phyloP scores from a whole-genome alignment of 2,888 invertebrate species.

The Apodemia zela region DNA sequence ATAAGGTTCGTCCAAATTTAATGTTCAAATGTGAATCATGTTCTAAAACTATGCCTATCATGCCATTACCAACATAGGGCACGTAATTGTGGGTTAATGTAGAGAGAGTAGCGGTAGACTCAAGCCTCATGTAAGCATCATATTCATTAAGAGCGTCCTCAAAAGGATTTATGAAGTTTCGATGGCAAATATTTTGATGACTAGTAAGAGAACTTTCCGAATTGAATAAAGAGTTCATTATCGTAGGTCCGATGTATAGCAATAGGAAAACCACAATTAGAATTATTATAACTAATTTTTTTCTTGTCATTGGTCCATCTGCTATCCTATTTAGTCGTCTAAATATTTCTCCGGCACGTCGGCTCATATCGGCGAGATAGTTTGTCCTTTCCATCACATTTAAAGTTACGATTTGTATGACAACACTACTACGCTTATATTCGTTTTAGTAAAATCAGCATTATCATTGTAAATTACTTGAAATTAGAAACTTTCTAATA shows the following conservation, averaged over 20 bases:
- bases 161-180: slow-evolving; percentile 82
- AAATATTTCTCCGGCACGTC: slow-evolving; percentile 65
- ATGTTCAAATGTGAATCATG: slow-evolving; percentile 84
- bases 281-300: slow-evolving; percentile 70
- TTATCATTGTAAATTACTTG: not conserved
- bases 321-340: slow-evolving; percentile 67
- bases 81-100: slow-evolving; percentile 81
- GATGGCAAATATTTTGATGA: slow-evolving; percentile 83
- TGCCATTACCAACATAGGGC: slow-evolving; percentile 89
- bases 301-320: slow-evolving; percentile 72
- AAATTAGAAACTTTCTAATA: slow-evolving; percentile 10
- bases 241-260: slow-evolving; percentile 83
- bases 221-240: slow-evolving; percentile 82
- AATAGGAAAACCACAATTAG: slow-evolving; percentile 80
- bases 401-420: slow-evolving; percentile 9
- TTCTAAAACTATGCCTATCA: slow-evolving; percentile 83
- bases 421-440: slow-evolving; percentile 17
- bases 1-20: slow-evolving; percentile 83
- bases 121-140: slow-evolving; percentile 83
- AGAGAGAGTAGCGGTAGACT: slow-evolving; percentile 71
- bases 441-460: slow-evolving; percentile 7
- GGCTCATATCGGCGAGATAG: slow-evolving; percentile 60
- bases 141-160: slow-evolving; percentile 81
- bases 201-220: slow-evolving; percentile 62
- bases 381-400: slow-evolving; percentile 63